phyloP scores from a whole-genome alignment of 2,888 invertebrate genomes.

The Pteria penguin region DNA sequence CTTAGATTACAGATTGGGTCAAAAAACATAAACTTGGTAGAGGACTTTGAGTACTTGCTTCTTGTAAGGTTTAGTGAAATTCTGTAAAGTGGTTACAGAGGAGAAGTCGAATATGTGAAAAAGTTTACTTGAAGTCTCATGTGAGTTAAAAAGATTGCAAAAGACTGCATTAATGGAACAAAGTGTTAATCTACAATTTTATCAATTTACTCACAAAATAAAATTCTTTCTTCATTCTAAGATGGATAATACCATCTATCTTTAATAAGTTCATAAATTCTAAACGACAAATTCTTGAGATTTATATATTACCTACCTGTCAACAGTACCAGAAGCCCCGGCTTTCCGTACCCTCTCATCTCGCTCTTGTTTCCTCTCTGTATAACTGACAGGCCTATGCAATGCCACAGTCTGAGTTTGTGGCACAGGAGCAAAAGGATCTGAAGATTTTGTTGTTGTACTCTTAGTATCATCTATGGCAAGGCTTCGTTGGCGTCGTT shows the following conservation, averaged over 20 bases:
- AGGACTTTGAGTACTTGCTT: too few species aligned
- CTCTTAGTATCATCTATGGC: slow-evolving; percentile 52
- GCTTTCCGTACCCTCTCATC: slow-evolving; percentile 68
- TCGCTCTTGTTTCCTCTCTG: slow-evolving; percentile 67
- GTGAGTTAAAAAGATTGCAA: too few species aligned
- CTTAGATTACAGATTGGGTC: too few species aligned
- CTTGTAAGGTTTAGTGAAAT: too few species aligned
- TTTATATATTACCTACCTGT: slow-evolving; percentile 20
- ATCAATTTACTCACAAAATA: not conserved
- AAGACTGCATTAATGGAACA: too few species aligned
- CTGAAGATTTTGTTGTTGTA: slow-evolving; percentile 47
- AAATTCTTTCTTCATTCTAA: not conserved
- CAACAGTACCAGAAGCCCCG: slow-evolving; percentile 64
- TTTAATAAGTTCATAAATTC: not conserved
- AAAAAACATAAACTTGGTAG: too few species aligned
- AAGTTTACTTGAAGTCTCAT: too few species aligned
- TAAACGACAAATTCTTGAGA: not conserved
- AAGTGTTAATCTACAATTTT: too few species aligned
- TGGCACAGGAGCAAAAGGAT: slow-evolving; percentile 66
- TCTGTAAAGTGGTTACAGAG: too few species aligned
- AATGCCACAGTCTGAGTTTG: slow-evolving; percentile 65
- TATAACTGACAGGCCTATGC: slow-evolving; percentile 71
- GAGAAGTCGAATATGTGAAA: too few species aligned
- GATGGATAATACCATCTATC: not conserved
- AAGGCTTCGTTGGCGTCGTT: slow-evolving; percentile 50